Percentiles rank a stretch among this genome's conserved stretches.
These are phyloP conservation scores for Neotragus pygmaeus DNA, from an alignment of 2,113 vertebrate genomes.

Conservation along the genomic window DNA sequence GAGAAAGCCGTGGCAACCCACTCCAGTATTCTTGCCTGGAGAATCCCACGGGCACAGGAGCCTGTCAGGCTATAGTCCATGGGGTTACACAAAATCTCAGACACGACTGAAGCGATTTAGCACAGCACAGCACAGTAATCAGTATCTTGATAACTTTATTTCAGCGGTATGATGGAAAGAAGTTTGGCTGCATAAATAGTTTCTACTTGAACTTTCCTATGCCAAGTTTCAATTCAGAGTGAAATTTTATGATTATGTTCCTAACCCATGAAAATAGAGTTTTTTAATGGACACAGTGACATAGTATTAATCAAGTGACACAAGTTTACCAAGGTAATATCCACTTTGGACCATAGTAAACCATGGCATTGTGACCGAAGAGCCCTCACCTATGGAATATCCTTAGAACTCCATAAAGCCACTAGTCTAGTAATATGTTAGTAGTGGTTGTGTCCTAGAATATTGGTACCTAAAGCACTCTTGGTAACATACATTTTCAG, in stretches of 20 bases:
- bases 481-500: background rate
- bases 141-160: slow-evolving; percentile 11
- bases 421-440: slow-evolving; percentile 11
- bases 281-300: slow-evolving; percentile 12
- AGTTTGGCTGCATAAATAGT: background rate
- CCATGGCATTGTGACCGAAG: slow-evolving; percentile 27
- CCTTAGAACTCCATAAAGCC: slow-evolving; percentile 66
- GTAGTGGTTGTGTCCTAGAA: background rate
- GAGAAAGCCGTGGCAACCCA: background rate
- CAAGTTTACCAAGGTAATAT: background rate
- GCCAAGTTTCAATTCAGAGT: background rate
- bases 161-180: background rate
- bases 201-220: background rate
- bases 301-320: background rate
- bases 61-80: background rate
- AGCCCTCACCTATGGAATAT: background rate
- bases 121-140: background rate
- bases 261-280: slow-evolving; percentile 36
- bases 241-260: slow-evolving; percentile 19
- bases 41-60: background rate
- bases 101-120: background rate
- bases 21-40: background rate
- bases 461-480: background rate
- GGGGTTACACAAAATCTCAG: background rate
- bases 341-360: slow-evolving; percentile 47